Base-by-base conservation (phyloP, 2,113 vertebrate species). In the Solea solea region DNA sequence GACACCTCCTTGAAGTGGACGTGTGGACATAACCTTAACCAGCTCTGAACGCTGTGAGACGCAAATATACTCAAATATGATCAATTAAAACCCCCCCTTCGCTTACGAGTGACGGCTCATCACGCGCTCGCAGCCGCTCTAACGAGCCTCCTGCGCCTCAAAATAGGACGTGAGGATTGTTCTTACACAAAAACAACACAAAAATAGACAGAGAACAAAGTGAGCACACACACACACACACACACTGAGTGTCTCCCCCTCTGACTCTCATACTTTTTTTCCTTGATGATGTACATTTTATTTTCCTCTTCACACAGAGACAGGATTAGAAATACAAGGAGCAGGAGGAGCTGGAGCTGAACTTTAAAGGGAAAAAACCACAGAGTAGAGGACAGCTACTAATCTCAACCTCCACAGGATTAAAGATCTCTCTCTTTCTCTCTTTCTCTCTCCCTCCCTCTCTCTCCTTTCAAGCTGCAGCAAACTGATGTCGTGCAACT, bases 121-220 rank as follows among this genome's bases (percentile, higher is more conserved):
- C n/a, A n/a, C n/a, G n/a, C 21, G 58, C 62, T 57, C 85, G 80
- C 85, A 83, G 79, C 44, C 45, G 46, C 83, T 65, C 65, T 76
- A 78, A 89, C 51, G 49, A 88, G 85, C 67, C 53, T 51, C 1
- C 69, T 28, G 39, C 50, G 40, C 74, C 86, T 82, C 57, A 65
- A 89, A 94, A 94, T 92, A 91, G 91, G 86, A 59, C 54, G 12
- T 7, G 53, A 56, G 80, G 86, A 90, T 89, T 92, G 88, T 93
- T 91, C 83, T 81, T 80, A 75, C 25, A 80, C 71, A 79, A 90
- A 90, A 93, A 93, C 87, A 91, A 85, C 84, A 82, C 86, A 14
- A 63, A 88, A 92, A 92, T 87, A 91, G 85, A 55, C 48, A 49
- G 46, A 57, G 40, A 42, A 62, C 72, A 64, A 60, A 64, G 15